Conservation (phyloP, 2,888 invertebrate genomes). For the Melieria omissa region DNA sequence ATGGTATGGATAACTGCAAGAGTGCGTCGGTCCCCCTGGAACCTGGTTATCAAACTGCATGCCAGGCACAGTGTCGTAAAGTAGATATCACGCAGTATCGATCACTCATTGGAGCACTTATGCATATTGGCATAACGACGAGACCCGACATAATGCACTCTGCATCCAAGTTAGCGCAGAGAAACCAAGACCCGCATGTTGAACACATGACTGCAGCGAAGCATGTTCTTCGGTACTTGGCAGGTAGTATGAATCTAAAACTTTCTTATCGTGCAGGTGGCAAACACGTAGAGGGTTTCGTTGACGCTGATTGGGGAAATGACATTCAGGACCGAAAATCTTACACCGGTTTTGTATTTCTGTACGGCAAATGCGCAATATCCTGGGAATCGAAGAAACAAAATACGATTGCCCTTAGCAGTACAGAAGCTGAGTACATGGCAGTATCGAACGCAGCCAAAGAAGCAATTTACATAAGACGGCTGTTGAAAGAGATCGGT, state of each 20-base stretch:
- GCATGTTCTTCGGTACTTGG: slow-evolving; percentile 22
- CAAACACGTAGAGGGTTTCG: slow-evolving; percentile 19
- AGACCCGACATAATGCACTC: slow-evolving; percentile 28
- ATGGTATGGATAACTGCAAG: slow-evolving; percentile 26
- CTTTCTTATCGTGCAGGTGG: slow-evolving; percentile 13
- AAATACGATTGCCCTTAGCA: slow-evolving; percentile 8
- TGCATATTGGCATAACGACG: slow-evolving; percentile 25
- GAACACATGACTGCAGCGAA: slow-evolving; percentile 26
- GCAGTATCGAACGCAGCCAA: slow-evolving; percentile 18
- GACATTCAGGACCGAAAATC: slow-evolving; percentile 31
- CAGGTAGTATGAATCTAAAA: slow-evolving; percentile 16
- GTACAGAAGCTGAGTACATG: slow-evolving; percentile 33
- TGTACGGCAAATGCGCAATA: slow-evolving; percentile 13
- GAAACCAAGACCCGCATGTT: slow-evolving; percentile 24
- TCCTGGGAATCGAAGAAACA: slow-evolving; percentile 33
- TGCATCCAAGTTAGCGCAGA: slow-evolving; percentile 21
- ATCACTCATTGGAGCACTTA: slow-evolving; percentile 26
- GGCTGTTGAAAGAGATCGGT: slow-evolving; percentile 30
- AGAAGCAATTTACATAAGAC: slow-evolving; percentile 24
- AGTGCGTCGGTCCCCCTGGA: slow-evolving; percentile 21
- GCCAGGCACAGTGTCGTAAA: slow-evolving; percentile 19
- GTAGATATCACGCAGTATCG: slow-evolving; percentile 23
- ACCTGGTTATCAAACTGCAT: slow-evolving; percentile 13
- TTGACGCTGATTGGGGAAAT: slow-evolving; percentile 32
- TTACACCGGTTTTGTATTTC: slow-evolving; percentile 28